These are phyloP conservation scores for Callosobruchus maculatus DNA, from an alignment of 2,888 invertebrate species.

Conservation along the genomic window DNA sequence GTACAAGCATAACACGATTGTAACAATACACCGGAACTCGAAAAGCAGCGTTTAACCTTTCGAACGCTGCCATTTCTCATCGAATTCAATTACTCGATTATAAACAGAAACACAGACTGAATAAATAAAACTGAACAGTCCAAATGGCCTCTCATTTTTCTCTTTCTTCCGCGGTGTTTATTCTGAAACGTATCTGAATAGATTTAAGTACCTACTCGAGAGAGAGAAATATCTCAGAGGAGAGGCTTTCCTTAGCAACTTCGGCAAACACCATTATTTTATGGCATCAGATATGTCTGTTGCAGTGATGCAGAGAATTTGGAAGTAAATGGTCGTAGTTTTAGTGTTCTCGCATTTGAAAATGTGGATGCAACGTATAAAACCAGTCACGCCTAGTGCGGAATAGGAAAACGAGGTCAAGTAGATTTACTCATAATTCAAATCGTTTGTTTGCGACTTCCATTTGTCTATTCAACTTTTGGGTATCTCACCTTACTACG, in stretches of 20 bases:
- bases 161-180: neutral
- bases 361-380: too few species aligned
- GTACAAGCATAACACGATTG: too few species aligned
- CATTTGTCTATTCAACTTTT: too few species aligned
- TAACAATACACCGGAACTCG: neutral
- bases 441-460: too few species aligned
- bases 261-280: neutral
- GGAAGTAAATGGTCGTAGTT: neutral
- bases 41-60: neutral
- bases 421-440: too few species aligned
- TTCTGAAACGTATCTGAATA: neutral
- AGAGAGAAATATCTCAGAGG: neutral
- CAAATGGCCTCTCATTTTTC: neutral
- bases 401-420: too few species aligned
- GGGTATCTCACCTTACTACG: too few species aligned
- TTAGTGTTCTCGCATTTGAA: neutral
- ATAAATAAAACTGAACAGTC: neutral
- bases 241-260: neutral
- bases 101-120: conserved; percentile 1
- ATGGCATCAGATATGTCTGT: neutral
- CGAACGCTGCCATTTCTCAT: neutral
- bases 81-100: conserved; percentile 1
- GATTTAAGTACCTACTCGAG: neutral
- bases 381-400: too few species aligned
- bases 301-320: neutral